Conservation (phyloP, 2,113 vertebrate species). For the Aegithalos caudatus region DNA sequence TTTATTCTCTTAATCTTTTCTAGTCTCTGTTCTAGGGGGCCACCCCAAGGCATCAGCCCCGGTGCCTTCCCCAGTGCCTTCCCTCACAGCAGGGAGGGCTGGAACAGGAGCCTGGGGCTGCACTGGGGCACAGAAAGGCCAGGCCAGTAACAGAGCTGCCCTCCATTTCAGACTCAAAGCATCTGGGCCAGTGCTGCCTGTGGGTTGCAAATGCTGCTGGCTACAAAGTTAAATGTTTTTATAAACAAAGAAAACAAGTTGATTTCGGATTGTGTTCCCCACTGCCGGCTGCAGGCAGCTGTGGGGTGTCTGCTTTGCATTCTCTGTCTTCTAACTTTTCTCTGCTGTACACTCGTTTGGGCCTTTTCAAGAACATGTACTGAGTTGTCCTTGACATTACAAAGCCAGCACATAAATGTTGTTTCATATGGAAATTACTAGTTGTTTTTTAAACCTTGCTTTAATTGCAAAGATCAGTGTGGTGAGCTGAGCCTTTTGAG, state of each 20-base stretch:
- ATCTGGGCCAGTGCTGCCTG: neutral
- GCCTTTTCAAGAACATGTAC: neutral
- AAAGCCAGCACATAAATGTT: neutral
- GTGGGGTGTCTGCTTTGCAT: neutral
- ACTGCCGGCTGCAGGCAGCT: neutral
- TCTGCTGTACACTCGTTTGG: neutral
- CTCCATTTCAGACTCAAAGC: neutral
- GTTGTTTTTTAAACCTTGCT: neutral
- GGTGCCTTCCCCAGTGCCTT: neutral
- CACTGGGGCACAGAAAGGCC: neutral
- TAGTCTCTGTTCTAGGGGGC: rapidly evolving
- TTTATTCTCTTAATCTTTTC: neutral
- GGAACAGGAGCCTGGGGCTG: neutral
- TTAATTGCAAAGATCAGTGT: neutral
- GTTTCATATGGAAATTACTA: neutral
- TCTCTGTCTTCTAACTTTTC: neutral
- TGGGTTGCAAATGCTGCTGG: neutral
- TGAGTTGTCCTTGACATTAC: neutral
- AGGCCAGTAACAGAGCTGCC: neutral
- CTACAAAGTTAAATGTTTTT: neutral
- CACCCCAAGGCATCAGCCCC: neutral
- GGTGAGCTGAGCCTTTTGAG: neutral
- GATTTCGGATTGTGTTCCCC: neutral
- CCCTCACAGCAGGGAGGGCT: neutral
- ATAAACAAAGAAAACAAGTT: neutral